Percentiles rank a stretch among this genome's conserved stretches.
These are phyloP conservation scores for Oryctes rhinoceros DNA, from an alignment of 1,140 invertebrate species.

Conservation along the genomic window DNA sequence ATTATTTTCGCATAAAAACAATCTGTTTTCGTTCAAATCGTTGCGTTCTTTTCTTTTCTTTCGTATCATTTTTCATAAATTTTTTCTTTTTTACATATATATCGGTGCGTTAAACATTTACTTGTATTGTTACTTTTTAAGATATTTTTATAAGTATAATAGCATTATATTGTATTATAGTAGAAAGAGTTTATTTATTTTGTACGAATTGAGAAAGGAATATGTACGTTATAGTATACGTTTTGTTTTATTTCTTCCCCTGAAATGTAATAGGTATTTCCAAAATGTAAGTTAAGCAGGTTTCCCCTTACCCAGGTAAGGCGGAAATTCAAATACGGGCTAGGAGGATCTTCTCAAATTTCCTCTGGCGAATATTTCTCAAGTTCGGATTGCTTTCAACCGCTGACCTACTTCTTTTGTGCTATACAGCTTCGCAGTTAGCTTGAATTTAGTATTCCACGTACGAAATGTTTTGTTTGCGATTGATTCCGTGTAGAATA, in stretches of 20 bases:
- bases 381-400: no score
- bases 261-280: neutral
- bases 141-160: neutral
- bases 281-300: no score
- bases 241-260: neutral
- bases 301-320: no score
- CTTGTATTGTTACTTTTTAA: neutral
- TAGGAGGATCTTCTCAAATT: no score
- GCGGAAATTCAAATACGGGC: no score
- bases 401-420: no score
- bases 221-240: neutral
- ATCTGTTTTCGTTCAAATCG: neutral
- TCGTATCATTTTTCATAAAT: neutral
- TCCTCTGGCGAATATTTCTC: no score
- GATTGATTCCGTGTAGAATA: no score
- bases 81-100: neutral
- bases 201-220: conserved; percentile 18
- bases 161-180: neutral
- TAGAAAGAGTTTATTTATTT: conserved; percentile 25
- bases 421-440: no score
- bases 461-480: no score
- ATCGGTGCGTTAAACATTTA: neutral
- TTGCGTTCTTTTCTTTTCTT: neutral
- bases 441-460: no score
- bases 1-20: neutral